Evolutionary conservation across 2,113 vertebrate genomes (phyloP).

Genomic region (Phalacrocorax aristotelis): DNA sequence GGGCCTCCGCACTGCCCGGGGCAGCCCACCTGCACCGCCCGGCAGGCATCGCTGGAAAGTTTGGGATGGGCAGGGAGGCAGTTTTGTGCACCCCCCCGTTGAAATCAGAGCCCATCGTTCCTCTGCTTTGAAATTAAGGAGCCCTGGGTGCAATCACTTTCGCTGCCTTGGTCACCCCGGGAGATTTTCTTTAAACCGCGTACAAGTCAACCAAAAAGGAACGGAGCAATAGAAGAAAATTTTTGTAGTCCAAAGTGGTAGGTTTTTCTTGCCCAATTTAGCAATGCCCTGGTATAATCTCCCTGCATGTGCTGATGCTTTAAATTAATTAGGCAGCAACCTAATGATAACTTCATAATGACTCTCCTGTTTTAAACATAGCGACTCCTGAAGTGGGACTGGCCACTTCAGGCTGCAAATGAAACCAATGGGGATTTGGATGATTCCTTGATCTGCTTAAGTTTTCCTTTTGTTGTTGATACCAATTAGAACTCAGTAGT

Average conservation of each 20-base stretch:
- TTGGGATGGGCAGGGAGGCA: not conserved
- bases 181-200: not conserved
- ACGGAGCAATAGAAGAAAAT: not conserved
- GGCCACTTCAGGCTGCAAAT: not conserved
- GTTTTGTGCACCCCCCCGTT: rapidly evolving
- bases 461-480: not conserved
- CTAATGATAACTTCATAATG: not conserved
- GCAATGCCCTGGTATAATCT: not conserved
- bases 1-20: not conserved
- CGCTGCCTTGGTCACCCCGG: not conserved
- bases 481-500: not conserved
- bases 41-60: not conserved
- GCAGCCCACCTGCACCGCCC: not conserved
- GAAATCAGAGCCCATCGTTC: not conserved
- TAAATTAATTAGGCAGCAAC: not conserved
- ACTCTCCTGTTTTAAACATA: not conserved
- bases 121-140: not conserved
- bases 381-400: not conserved
- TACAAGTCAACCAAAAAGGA: not conserved
- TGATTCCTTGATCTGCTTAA: not conserved
- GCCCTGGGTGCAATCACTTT: not conserved
- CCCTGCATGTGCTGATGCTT: not conserved
- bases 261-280: not conserved
- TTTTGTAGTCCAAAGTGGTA: not conserved
- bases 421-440: not conserved